Evolutionary conservation across 2,113 vertebrate species (phyloP).

Genomic region (Gavialis gangeticus): DNA sequence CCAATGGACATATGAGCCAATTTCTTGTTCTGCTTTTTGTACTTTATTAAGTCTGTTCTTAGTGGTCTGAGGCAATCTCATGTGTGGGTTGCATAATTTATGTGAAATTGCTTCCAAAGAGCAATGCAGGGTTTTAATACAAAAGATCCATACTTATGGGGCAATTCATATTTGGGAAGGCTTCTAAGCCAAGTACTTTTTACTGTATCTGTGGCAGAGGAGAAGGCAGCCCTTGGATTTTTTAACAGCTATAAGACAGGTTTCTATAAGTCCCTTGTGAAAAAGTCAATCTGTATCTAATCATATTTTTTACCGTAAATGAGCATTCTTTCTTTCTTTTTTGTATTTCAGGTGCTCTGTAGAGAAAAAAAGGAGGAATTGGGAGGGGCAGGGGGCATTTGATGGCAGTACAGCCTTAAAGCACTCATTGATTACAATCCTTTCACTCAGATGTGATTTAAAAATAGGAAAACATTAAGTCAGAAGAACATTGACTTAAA

Average conservation of each 20-base stretch:
- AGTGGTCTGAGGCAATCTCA: not conserved
- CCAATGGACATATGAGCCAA: too few relatives aligned
- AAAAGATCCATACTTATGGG: not conserved
- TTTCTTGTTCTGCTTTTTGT: too few relatives aligned
- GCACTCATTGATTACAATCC: not conserved
- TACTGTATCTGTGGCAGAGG: not conserved
- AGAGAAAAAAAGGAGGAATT: not conserved
- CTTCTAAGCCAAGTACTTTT: not conserved
- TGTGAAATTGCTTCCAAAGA: too few relatives aligned
- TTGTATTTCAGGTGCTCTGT: accelerated
- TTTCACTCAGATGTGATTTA: not conserved
- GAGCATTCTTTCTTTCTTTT: not conserved
- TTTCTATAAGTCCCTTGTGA: not conserved
- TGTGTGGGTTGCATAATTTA: not conserved
- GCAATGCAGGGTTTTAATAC: not conserved
- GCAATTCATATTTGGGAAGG: not conserved
- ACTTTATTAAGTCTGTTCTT: not conserved
- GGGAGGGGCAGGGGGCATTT: not conserved
- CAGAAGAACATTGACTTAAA: not conserved
- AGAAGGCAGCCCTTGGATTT: not conserved
- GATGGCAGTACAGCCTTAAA: not conserved
- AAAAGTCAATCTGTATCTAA: not conserved
- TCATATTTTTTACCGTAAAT: not conserved
- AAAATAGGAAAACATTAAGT: not conserved
- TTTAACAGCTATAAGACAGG: not conserved